Base-by-base conservation (phyloP, 2,888 invertebrate genomes). In the Macropis europaea region DNA sequence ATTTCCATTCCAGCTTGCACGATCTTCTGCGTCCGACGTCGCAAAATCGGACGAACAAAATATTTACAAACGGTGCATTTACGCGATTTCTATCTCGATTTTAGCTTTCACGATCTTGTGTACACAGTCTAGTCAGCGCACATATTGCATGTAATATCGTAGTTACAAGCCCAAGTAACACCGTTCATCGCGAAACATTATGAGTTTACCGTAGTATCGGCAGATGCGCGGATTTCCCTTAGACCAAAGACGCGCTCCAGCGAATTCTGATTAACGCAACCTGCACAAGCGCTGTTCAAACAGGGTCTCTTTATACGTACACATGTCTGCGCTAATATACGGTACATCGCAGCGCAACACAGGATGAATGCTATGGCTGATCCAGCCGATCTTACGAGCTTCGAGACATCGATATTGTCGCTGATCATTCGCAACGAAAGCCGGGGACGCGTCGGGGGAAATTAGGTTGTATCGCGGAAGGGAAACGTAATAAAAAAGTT, bases 251-350 rank as follows among this genome's bases (percentile, higher is more conserved):
- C 32, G 48, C 52, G 43, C 69, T 32, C 34, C 34, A 32, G 24
- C 36, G 45, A 61, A 45, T 47, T 42, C 50, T 47, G 50, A 77
- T 77, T 54, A 77, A 77, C 52, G 45, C 38, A 32, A n/a, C n/a
- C 19, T 32, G 45, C 45, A 48, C 42, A 26, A 30, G 11, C 1
- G 38, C 19, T 5, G 48, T 24, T 48, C 48, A 28, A 34, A 48
- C 54, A 54, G 26, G 45, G 38, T 30, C 42, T 54, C 53, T 54
- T 24, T 62, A 30, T 34, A n/a, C 26, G 36, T 13, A n/a, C n/a
- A n/a, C n/a, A n/a, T n/a, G n/a, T n/a, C n/a, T 28, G 24, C 59
- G 6, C 2, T 15, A n/a, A 53, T 32, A 30, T 11, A 32, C 48
- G 28, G 19, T 61, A 50, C 28, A 57, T 57, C 19, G 26, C 24